Evolutionary conservation across 2,888 invertebrate genomes (phyloP), one percentile per base, ranked within the genome.

Genomic region (Mamestra brassicae): DNA sequence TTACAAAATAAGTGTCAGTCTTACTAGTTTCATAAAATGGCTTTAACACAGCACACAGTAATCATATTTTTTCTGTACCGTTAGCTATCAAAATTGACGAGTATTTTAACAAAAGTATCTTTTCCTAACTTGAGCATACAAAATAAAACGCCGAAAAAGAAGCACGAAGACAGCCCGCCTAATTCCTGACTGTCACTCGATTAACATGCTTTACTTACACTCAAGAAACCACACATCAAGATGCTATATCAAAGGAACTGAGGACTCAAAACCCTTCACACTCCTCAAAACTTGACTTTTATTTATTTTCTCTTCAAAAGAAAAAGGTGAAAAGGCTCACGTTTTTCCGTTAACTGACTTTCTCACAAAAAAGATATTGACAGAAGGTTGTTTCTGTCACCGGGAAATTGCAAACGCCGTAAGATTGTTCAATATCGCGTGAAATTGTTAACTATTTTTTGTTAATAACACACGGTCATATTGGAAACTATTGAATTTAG

Each of bases 261-360:
- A 72, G 58, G 42, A 66, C 61, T 64, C 57, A 45, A 70, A 78
- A 75, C 60, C 61, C 62, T 80, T 76, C 78, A 65, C 74, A 80
- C 68, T 74, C 47, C 45, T 58, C 58, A 45, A 76, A 83, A 71
- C 72, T 80, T 61, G 71, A 72, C 78, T 80, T 74, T 74, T 78
- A 71, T 78, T 71, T 78, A 71, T 67, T 78, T 78, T 67, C 50
- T 50, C 52, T 71, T 73, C 70, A 69, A 76, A 85, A 82, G 66
- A 71, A 77, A 78, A 78, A 80, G 73, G 77, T 81, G 84, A 81
- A 87, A 84, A 82, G 82, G 66, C 78, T 71, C 85, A 83, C 85
- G 80, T 84, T 85, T 85, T 85, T 83, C 81, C 81, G 71, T 78
- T 77, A 80, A 81, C 71, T 80, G 72, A 65, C 62, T 83, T 85